phyloP scores from a whole-genome alignment of 2,113 vertebrate genomes.

The Ophthalmolycus amberensis region DNA sequence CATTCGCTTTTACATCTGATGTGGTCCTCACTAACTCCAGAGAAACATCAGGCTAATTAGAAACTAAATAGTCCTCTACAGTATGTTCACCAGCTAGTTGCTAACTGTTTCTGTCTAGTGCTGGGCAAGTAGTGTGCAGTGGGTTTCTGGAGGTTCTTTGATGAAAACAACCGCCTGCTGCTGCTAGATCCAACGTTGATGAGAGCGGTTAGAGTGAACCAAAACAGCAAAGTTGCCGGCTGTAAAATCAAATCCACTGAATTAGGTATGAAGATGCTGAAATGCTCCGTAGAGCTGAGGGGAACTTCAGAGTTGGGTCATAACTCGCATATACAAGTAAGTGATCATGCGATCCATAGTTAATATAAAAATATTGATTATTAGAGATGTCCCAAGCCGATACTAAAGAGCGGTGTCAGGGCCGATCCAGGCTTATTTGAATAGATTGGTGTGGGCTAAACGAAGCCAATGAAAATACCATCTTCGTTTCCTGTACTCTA shows the following conservation, averaged over 20 bases:
- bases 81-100: not conserved
- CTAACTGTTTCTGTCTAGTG: not conserved
- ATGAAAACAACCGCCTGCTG: not conserved
- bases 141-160: not conserved
- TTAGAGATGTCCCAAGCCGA: not conserved
- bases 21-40: slow-evolving; percentile 7
- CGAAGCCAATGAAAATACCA: not conserved
- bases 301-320: not conserved
- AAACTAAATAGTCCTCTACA: not conserved
- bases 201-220: not conserved
- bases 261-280: not conserved
- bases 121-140: not conserved
- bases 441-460: not conserved
- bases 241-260: not conserved
- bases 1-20: not conserved
- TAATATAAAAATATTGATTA: slow-evolving; percentile 17
- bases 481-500: not conserved
- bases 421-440: not conserved
- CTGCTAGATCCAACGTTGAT: not conserved
- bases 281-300: not conserved
- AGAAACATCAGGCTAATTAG: not conserved
- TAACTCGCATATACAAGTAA: not conserved
- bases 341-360: not conserved
- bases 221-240: not conserved
- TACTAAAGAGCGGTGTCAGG: not conserved